Conservation (phyloP, 2,113 vertebrate genomes). For the Caranx melampygus region DNA sequence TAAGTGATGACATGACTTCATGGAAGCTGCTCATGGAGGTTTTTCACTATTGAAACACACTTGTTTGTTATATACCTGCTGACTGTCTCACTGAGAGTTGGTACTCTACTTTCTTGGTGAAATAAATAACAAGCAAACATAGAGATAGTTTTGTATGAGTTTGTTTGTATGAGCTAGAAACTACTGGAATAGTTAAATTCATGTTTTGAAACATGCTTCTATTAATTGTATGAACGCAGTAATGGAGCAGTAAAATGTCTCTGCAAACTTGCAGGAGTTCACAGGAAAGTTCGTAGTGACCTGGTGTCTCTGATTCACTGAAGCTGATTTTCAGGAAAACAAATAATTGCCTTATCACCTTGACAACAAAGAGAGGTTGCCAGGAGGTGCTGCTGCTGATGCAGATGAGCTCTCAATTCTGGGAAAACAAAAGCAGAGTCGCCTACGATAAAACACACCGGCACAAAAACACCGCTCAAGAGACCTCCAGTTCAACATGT, state of each 20-base stretch:
- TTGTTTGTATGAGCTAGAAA: no score
- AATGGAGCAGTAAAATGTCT: not conserved
- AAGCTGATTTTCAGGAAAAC: not conserved
- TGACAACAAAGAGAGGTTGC: slow-evolving; percentile 14
- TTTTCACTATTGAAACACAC: no score
- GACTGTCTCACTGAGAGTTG: no score
- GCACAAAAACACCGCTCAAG: slow-evolving; percentile 31
- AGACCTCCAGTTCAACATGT: slow-evolving; percentile 28
- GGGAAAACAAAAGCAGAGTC: slow-evolving; percentile 34
- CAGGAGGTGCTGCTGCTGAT: slow-evolving; percentile 24
- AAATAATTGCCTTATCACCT: not conserved
- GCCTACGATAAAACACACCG: slow-evolving; percentile 13
- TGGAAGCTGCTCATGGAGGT: no score
- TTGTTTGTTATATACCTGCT: no score
- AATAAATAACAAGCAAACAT: no score
- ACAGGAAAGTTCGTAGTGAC: not conserved
- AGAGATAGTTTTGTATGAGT: no score
- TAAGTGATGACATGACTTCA: no score
- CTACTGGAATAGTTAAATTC: no score
- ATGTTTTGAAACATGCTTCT: no score
- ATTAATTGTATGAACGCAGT: not conserved
- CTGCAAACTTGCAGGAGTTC: not conserved
- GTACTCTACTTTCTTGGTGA: no score
- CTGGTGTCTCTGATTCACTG: not conserved
- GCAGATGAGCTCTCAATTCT: slow-evolving; percentile 35